phyloP scores from a whole-genome alignment of 2,113 vertebrate species.

The Takifugu flavidus region DNA sequence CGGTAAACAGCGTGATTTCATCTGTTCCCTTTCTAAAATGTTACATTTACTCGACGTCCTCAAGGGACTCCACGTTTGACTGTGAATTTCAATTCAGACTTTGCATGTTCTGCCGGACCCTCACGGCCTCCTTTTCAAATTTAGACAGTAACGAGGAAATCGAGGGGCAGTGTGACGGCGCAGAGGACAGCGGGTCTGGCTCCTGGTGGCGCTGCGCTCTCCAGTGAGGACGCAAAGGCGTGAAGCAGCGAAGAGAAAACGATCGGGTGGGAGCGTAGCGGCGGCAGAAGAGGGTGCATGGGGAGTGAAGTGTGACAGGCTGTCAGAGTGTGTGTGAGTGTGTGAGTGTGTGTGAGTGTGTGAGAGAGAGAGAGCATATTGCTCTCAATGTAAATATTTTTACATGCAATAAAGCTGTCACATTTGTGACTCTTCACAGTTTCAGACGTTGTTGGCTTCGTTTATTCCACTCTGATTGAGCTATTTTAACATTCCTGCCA shows the following conservation, averaged over 20 bases:
- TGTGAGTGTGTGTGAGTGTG: conserved; percentile 29
- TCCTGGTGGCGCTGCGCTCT: conserved; percentile 73
- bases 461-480: conserved; percentile 20
- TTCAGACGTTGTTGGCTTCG: conserved; percentile 50
- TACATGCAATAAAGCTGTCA: conserved; percentile 71
- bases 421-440: conserved; percentile 48
- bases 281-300: neutral
- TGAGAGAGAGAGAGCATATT: conserved; percentile 51
- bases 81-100: conserved; percentile 25
- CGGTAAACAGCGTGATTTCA: conserved; percentile 34
- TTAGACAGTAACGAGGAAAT: conserved; percentile 49
- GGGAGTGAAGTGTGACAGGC: conserved; percentile 62
- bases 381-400: conserved; percentile 71
- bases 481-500: conserved; percentile 26
- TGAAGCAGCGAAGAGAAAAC: conserved; percentile 47
- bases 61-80: conserved; percentile 6
- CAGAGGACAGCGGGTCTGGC: conserved; percentile 40
- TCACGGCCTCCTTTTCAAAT: conserved; percentile 26
- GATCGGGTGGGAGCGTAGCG: conserved; percentile 65
- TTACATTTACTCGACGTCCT: conserved; percentile 13
- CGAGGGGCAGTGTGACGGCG: conserved; percentile 13
- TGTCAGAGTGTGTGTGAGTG: conserved; percentile 19
- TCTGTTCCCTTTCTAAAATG: conserved; percentile 5
- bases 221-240: conserved; percentile 67
- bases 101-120: conserved; percentile 26